Percentiles rank a stretch among this genome's conserved stretches.
phyloP scores from a whole-genome alignment of 2,113 vertebrate genomes.

The Megaceryle torquata region DNA sequence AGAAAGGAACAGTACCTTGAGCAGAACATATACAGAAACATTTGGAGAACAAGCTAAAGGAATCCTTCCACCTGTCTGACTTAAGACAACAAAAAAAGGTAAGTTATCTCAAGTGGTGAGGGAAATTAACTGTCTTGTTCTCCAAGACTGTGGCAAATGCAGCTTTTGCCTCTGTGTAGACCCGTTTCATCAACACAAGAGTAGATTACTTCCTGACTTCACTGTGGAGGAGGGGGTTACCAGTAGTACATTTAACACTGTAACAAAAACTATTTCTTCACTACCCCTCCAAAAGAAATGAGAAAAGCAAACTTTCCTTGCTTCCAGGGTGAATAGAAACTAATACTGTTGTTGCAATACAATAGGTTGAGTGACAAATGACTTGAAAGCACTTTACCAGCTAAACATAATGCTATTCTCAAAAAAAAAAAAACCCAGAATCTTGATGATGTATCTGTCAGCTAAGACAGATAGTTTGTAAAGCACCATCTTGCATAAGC shows the following conservation, averaged over 20 bases:
- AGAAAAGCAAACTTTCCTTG: not conserved
- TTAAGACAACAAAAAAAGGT: not conserved
- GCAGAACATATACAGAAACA: not conserved
- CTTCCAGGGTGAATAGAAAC: not conserved
- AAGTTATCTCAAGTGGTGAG: not conserved
- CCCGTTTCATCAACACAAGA: not conserved
- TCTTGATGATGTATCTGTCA: not conserved
- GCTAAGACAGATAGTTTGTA: not conserved
- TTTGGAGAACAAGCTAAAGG: not conserved
- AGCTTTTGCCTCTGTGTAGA: not conserved
- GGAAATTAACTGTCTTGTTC: not conserved
- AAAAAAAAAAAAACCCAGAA: not conserved
- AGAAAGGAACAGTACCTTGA: not conserved
- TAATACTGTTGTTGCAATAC: not conserved
- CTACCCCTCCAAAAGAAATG: not conserved
- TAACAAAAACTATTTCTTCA: not conserved
- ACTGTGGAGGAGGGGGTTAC: not conserved
- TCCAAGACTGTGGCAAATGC: not conserved
- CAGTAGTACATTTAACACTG: not conserved
- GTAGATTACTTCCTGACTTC: not conserved
- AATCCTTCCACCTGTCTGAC: not conserved
- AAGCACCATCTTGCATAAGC: not conserved
- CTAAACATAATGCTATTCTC: not conserved
- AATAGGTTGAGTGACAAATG: not conserved
- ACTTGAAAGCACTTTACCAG: not conserved